Evolutionary conservation across 2,888 invertebrate genomes (phyloP), one percentile per base, ranked within the genome.

Genomic region (Acronicta aceris): DNA sequence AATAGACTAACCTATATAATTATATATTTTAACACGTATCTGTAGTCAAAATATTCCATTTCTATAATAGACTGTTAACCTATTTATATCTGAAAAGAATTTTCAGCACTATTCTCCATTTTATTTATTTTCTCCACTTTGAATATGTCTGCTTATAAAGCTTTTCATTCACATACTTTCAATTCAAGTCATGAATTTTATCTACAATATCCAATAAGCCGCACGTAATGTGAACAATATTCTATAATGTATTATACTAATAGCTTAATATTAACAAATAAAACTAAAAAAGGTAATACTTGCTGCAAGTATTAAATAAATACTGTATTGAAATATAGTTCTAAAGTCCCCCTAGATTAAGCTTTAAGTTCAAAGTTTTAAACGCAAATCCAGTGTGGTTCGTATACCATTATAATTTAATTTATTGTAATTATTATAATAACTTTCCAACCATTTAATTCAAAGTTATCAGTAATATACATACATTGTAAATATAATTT

Each of bases 401-500:
- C 5, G 25, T 25, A 4, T 25, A 10, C 10, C 5, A 27, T 27
- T 27, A 27, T 5, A 16, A 4, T 17, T 42, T 17, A 17, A 17
- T 17, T 42, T 17, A 42, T 17, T 17, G 2, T 1, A 41, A 42
- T 30, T 33, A 17, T 17, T 12, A 38, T 17, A 13, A 25, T 48
- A 38, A 2, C 40, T 16, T 15, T 33, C 6, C 12, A 38, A 48
- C 2, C 16, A 30, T 38, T 17, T 50, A 8, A 50, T 47, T 55
- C 25, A 27, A 6, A 64, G 2, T 17, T 43, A 40, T 1, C 21
- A 27, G 15, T 55, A 27, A 21, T 1, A 30, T 3, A 38, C 8
- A 71, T 7, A 33, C 7, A 40, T 17, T 70, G 56, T 55, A 62
- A 61, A 52, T 69, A 40, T 12, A 36, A 15, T 50, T 55, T 43